phyloP scores from a whole-genome alignment of 2,888 invertebrate species.

The Trissoscelio sp. region DNA sequence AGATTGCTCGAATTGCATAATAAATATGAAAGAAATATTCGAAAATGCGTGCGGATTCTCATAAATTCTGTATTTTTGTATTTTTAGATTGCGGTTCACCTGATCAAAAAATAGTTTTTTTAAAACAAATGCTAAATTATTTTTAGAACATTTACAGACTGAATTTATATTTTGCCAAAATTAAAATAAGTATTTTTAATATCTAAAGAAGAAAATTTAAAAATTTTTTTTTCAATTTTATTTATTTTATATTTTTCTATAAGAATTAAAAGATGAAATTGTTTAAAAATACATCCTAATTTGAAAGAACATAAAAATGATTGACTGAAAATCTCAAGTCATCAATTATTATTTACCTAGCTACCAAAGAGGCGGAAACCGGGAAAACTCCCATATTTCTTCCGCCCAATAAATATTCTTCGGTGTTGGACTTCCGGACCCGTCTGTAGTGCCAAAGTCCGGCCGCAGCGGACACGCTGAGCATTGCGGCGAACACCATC shows the following conservation, averaged over 20 bases:
- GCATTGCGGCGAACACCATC: conserved; percentile 88
- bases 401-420: conserved; percentile 91
- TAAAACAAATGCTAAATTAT: too few species aligned
- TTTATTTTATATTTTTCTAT: too few species aligned
- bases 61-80: neutral
- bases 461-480: conserved; percentile 89
- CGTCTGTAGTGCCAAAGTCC: conserved; percentile 88
- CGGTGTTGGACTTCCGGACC: conserved; percentile 86
- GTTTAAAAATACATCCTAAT: too few species aligned
- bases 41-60: neutral
- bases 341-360: conserved; percentile 89
- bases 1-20: neutral
- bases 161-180: too few species aligned
- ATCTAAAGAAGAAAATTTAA: too few species aligned
- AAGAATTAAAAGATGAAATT: too few species aligned
- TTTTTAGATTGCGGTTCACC: neutral
- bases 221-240: too few species aligned
- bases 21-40: conserved; percentile 18
- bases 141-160: too few species aligned
- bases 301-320: too few species aligned
- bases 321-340: too few species aligned
- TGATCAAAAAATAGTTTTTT: too few species aligned
- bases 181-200: too few species aligned
- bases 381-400: conserved; percentile 91
- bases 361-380: conserved; percentile 93